These are phyloP conservation scores for Lysiphlebus fabarum DNA, from an alignment of 1,140 invertebrate species.

Conservation along the genomic window DNA sequence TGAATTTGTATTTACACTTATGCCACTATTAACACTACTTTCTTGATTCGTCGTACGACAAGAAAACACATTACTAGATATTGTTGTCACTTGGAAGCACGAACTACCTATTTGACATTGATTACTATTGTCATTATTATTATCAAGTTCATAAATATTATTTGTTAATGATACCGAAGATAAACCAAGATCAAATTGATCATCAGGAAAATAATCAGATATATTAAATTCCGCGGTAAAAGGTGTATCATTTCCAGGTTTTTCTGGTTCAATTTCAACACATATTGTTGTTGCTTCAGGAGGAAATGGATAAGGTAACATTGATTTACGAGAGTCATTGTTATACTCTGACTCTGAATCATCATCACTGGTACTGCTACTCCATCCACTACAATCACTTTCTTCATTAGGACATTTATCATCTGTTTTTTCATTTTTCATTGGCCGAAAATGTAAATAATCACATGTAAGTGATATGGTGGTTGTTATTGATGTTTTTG, in stretches of 20 bases:
- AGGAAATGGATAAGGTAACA: conserved; percentile 44
- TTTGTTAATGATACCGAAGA: not conserved
- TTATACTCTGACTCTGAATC: conserved; percentile 29
- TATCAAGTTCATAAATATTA: not conserved
- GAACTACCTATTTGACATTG: conserved; percentile 43
- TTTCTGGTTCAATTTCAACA: conserved; percentile 47
- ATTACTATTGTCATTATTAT: conserved; percentile 4
- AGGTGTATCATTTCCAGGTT: conserved; percentile 44
- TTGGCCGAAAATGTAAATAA: conserved; percentile 75
- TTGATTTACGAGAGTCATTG: not conserved
- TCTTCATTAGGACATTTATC: not conserved
- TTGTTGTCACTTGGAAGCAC: conserved; percentile 40
- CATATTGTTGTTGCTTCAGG: conserved; percentile 52
- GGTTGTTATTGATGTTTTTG: conserved; percentile 34
- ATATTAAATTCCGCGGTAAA: conserved; percentile 54
- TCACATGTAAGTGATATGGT: conserved; percentile 39
- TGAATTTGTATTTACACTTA: conserved; percentile 38
- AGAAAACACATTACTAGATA: conserved; percentile 36
- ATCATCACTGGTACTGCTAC: conserved; percentile 32
- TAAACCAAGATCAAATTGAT: conserved; percentile 45
- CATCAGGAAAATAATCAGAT: conserved; percentile 49
- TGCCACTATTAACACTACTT: conserved; percentile 43
- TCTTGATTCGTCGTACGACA: conserved; percentile 30
- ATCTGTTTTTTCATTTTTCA: conserved; percentile 46
- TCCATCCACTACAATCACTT: conserved; percentile 27